phyloP scores from a whole-genome alignment of 2,888 invertebrate species.

The Watsonalla binaria region DNA sequence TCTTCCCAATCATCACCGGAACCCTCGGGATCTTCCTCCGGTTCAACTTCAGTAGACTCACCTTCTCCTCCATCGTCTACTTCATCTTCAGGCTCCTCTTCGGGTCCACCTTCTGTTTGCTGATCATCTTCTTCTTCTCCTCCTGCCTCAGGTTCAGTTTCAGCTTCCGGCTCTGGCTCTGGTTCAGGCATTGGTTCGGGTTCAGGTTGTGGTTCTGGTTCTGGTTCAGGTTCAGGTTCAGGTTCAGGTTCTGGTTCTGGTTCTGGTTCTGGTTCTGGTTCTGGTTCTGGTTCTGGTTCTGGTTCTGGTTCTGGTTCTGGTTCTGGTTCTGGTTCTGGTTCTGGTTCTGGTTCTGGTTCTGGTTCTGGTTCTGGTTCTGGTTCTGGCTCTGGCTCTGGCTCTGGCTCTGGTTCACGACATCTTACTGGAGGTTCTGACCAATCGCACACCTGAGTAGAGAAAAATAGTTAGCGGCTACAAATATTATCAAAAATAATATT shows the following conservation, averaged over 20 bases:
- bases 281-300: constrained; percentile 52
- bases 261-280: constrained; percentile 45
- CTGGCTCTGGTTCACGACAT: constrained; percentile 50
- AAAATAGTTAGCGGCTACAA: not conserved
- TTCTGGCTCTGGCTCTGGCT: constrained; percentile 31
- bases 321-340: constrained; percentile 47
- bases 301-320: constrained; percentile 52
- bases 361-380: constrained; percentile 25
- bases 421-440: constrained; percentile 42
- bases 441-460: constrained; percentile 55
- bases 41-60: constrained; percentile 38
- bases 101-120: constrained; percentile 40
- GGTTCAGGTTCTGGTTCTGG: constrained; percentile 29
- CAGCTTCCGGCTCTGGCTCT: constrained; percentile 42
- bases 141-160: constrained; percentile 47
- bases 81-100: constrained; percentile 26
- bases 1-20: constrained; percentile 35
- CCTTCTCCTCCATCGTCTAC: not conserved
- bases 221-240: constrained; percentile 48
- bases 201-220: constrained; percentile 56
- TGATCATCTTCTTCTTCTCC: constrained; percentile 50
- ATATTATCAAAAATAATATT: not conserved
- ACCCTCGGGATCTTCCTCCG: constrained; percentile 22
- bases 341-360: constrained; percentile 43
- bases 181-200: constrained; percentile 34